These are phyloP conservation scores for Calosoma granatense DNA, from an alignment of 1,140 invertebrate genomes.

Conservation along the genomic window DNA sequence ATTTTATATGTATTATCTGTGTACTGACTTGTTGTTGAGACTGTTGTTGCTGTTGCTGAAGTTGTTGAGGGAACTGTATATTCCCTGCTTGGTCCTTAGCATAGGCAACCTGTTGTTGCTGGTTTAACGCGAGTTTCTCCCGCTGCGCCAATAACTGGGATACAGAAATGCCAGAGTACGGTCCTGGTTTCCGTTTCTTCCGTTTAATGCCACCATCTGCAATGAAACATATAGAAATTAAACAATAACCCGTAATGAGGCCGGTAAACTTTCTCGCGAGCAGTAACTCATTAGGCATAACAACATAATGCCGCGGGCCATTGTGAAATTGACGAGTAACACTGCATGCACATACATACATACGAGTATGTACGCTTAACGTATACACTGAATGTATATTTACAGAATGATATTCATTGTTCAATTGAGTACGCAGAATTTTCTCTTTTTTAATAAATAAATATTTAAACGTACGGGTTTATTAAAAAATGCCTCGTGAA, in stretches of 20 bases:
- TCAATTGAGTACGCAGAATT: no score
- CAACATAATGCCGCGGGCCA: not conserved
- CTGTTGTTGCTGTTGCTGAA: slow-evolving; percentile 30
- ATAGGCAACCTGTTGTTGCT: slow-evolving; percentile 27
- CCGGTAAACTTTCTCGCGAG: not conserved
- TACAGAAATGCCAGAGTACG: slow-evolving; percentile 48
- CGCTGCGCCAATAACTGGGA: slow-evolving; percentile 55
- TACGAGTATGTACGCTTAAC: no score
- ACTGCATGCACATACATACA: no score
- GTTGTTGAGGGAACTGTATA: slow-evolving; percentile 21
- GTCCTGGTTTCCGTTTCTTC: slow-evolving; percentile 52
- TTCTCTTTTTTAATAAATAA: no score
- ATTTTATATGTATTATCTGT: no score
- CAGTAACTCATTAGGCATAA: not conserved
- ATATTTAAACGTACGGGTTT: no score
- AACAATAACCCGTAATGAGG: not conserved
- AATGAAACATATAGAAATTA: slow-evolving; percentile 23
- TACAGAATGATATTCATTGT: no score
- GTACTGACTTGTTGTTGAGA: slow-evolving; percentile 28
- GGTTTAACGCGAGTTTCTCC: slow-evolving; percentile 38
- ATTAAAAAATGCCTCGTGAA: no score
- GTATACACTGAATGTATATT: no score
- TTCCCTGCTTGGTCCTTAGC: slow-evolving; percentile 25
- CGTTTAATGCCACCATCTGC: slow-evolving; percentile 47
- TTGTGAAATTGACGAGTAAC: no score